A percentile compares a stretch with the other conserved stretches of the same genome.
Evolutionary conservation across 2,113 vertebrate species (phyloP).

Genomic region (Catagonus wagneri): DNA sequence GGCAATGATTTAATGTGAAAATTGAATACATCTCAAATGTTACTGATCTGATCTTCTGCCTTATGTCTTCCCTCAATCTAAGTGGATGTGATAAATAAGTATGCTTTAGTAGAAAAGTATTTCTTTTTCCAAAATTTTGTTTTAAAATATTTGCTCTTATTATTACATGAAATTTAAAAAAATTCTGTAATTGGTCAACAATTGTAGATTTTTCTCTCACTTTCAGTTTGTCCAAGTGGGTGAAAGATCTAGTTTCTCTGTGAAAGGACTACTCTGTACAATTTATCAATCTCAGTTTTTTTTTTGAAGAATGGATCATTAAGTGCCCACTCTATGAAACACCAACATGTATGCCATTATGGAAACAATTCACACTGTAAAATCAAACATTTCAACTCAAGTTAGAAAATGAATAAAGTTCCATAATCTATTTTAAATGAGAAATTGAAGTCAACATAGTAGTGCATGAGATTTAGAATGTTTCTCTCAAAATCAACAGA

Average conservation of each 20-base stretch:
- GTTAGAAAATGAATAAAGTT: constrained; percentile 16
- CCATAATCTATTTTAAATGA: constrained; percentile 38
- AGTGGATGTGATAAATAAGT: neutral
- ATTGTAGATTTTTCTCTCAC: constrained; percentile 11
- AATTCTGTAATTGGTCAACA: neutral
- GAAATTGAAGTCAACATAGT: constrained; percentile 15
- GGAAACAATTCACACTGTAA: constrained; percentile 28
- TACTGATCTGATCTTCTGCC: neutral
- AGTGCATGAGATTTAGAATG: neutral
- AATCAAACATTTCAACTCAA: constrained; percentile 50
- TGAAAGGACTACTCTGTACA: neutral
- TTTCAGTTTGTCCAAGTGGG: neutral
- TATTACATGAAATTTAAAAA: neutral
- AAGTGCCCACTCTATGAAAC: constrained; percentile 12
- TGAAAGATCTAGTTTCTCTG: neutral
- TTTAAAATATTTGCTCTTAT: constrained; percentile 1
- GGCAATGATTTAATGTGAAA: neutral
- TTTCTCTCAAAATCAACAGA: constrained; percentile 43
- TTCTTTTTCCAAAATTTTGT: neutral
- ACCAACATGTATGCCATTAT: neutral
- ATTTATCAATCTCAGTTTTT: constrained; percentile 55
- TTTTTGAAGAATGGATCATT: constrained; percentile 40
- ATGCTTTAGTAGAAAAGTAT: neutral
- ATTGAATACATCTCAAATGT: neutral
- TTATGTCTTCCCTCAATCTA: neutral